Percentiles rank a stretch among this genome's conserved stretches.
These are phyloP conservation scores for Hormaphis cornu DNA, from an alignment of 1,140 invertebrate genomes.

Conservation along the genomic window DNA sequence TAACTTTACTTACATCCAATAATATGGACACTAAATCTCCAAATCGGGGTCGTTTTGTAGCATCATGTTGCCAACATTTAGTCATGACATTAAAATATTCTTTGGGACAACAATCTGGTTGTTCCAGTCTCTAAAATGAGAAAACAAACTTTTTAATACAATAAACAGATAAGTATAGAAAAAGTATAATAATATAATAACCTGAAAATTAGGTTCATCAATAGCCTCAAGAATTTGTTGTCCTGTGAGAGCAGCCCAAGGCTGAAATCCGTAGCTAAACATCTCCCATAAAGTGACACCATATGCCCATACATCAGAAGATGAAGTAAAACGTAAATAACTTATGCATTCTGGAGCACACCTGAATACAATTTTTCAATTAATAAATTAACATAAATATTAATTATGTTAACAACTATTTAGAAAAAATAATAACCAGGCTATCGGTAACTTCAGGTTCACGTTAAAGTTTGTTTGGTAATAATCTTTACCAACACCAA, in stretches of 20 bases:
- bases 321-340: constrained; percentile 87
- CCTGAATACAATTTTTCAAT: constrained; percentile 44
- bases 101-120: constrained; percentile 88
- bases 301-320: constrained; percentile 96
- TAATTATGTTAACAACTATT: constrained; percentile 1
- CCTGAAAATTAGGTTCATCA: constrained; percentile 79
- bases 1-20: constrained; percentile 53
- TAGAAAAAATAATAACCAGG: constrained; percentile 58
- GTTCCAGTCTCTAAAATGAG: constrained; percentile 63
- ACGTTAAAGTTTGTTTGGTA: constrained; percentile 98
- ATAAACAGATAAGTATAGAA: background rate
- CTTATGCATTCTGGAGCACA: constrained; percentile 97
- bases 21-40: constrained; percentile 69
- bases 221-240: constrained; percentile 93
- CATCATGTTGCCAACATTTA: constrained; percentile 91
- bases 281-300: constrained; percentile 98
- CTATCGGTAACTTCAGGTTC: constrained; percentile 93
- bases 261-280: constrained; percentile 96
- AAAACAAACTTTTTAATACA: background rate
- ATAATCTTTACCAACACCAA: constrained; percentile 98
- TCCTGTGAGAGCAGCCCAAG: constrained; percentile 90
- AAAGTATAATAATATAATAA: constrained; percentile 36
- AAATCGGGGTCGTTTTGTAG: constrained; percentile 81
- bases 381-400: background rate
- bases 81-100: constrained; percentile 89